Evolutionary conservation across 1,140 invertebrate species (phyloP).

Genomic region (Himalopsyche phryganea): DNA sequence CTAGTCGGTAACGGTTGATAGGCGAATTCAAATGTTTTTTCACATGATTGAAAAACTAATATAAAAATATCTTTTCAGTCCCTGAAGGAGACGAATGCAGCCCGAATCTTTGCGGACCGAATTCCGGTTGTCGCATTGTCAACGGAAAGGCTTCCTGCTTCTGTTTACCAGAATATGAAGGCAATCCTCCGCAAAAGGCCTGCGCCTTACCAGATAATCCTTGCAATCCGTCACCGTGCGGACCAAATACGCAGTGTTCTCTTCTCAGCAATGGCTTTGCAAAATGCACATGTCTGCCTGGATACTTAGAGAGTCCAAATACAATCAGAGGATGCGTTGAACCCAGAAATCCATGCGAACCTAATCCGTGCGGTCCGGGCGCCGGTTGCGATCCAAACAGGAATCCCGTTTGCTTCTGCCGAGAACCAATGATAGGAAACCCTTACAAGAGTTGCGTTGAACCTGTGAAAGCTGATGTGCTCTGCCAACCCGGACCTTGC

Average conservation of each 20-base stretch:
- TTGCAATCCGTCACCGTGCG: slow-evolving; percentile 81
- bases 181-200: slow-evolving; percentile 68
- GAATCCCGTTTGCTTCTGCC: slow-evolving; percentile 77
- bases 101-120: slow-evolving; percentile 79
- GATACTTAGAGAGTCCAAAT: slow-evolving; percentile 81
- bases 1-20: too few species aligned
- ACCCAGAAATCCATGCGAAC: slow-evolving; percentile 72
- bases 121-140: slow-evolving; percentile 73
- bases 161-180: slow-evolving; percentile 85
- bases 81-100: slow-evolving; percentile 81
- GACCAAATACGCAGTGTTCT: slow-evolving; percentile 82
- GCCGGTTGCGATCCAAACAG: slow-evolving; percentile 76
- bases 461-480: slow-evolving; percentile 52
- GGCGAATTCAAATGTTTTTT: too few species aligned
- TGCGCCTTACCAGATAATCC: slow-evolving; percentile 69
- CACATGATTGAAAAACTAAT: slow-evolving; percentile 5
- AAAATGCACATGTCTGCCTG: slow-evolving; percentile 80
- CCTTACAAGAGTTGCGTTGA: slow-evolving; percentile 69
- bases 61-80: slow-evolving; percentile 55
- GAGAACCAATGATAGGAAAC: slow-evolving; percentile 70
- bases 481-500: slow-evolving; percentile 75
- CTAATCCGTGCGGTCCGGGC: slow-evolving; percentile 74
- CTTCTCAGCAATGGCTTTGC: slow-evolving; percentile 77
- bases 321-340: slow-evolving; percentile 80
- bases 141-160: slow-evolving; percentile 72